These are phyloP conservation scores for Numida meleagris DNA, from an alignment of 2,113 vertebrate genomes.

Conservation along the genomic window DNA sequence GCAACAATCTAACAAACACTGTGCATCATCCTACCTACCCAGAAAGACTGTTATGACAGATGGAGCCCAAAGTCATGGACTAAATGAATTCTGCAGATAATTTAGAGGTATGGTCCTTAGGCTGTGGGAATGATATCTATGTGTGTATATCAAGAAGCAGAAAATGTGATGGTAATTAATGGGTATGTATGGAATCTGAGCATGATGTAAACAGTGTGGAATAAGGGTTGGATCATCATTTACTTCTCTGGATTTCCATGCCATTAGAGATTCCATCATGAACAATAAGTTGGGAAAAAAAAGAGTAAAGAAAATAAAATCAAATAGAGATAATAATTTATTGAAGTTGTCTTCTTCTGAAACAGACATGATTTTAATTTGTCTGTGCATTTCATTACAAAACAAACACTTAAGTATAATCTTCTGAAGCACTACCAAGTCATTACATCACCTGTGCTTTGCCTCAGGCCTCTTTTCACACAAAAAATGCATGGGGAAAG, in stretches of 20 bases:
- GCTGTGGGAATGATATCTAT: no score
- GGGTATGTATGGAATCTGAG: no score
- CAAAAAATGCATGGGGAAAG: not conserved
- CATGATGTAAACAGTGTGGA: no score
- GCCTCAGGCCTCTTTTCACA: not conserved
- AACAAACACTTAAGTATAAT: not conserved
- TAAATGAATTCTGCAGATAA: no score
- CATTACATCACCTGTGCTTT: not conserved
- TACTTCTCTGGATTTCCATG: not conserved
- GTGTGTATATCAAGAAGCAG: not conserved
- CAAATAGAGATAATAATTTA: not conserved
- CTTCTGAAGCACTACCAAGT: not conserved
- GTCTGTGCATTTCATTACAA: not conserved
- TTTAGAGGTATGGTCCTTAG: no score
- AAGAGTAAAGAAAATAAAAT: not conserved
- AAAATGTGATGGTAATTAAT: not conserved
- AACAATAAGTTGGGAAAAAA: not conserved
- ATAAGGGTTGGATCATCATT: not conserved
- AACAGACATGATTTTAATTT: not conserved
- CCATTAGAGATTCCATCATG: not conserved
- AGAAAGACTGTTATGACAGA: no score
- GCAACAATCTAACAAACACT: no score
- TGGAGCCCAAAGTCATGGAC: no score
- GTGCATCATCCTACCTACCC: no score
- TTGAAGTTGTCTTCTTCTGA: not conserved